phyloP scores from a whole-genome alignment of 2,888 invertebrate species.

The Odontocerum albicorne region DNA sequence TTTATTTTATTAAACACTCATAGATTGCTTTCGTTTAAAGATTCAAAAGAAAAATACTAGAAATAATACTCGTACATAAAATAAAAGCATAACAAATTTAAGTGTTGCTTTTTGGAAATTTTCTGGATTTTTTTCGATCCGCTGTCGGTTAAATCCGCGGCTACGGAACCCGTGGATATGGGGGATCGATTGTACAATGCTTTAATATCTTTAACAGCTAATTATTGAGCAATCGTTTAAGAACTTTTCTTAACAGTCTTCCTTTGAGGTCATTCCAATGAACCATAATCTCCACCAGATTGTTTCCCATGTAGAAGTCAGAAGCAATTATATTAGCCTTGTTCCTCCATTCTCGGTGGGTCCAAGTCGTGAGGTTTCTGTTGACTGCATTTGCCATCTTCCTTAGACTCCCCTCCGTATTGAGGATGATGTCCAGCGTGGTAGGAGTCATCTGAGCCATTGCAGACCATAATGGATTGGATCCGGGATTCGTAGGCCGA shows the following conservation, averaged over 20 bases:
- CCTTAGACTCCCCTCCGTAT: constrained; percentile 61
- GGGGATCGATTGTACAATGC: no score
- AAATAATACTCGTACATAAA: no score
- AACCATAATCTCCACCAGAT: constrained; percentile 64
- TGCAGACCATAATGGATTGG: constrained; percentile 59
- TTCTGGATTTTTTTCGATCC: no score
- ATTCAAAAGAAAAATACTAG: no score
- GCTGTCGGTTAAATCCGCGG: no score
- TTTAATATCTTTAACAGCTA: no score
- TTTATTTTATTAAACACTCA: no score
- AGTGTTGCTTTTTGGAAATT: no score
- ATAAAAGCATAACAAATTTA: no score
- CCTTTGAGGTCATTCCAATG: constrained; percentile 40
- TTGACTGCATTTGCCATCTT: constrained; percentile 69
- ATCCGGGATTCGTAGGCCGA: constrained; percentile 47
- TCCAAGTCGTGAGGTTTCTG: constrained; percentile 68
- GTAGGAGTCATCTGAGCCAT: constrained; percentile 77
- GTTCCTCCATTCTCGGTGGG: constrained; percentile 65
- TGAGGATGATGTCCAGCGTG: constrained; percentile 61
- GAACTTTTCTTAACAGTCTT: constrained; percentile 24
- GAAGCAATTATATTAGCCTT: constrained; percentile 72
- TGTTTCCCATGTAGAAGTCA: constrained; percentile 73
- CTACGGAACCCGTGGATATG: no score
- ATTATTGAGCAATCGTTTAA: no score
- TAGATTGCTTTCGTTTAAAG: no score